These are phyloP conservation scores for Uria aalge DNA, from an alignment of 2,113 vertebrate species.

Conservation along the genomic window DNA sequence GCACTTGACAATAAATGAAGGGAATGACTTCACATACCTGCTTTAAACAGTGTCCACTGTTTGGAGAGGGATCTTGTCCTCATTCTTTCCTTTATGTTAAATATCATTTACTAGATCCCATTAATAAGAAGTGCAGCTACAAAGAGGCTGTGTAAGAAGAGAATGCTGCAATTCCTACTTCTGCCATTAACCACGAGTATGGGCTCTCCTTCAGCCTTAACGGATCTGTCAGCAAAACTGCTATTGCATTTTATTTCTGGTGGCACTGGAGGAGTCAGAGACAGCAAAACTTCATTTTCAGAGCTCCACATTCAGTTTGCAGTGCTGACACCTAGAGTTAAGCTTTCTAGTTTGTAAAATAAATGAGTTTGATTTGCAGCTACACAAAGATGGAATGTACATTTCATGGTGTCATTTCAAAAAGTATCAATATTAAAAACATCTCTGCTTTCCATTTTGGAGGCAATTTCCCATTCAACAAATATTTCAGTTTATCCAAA, in stretches of 20 bases:
- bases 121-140: not conserved
- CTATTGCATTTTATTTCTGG: constrained; percentile 10
- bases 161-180: not conserved
- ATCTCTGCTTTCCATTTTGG: not conserved
- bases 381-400: not conserved
- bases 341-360: constrained; percentile 3
- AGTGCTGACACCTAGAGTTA: constrained; percentile 67
- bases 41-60: not conserved
- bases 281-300: constrained; percentile 34
- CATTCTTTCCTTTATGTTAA: not conserved
- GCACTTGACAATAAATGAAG: not conserved
- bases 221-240: not conserved
- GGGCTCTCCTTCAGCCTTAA: not conserved
- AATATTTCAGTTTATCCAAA: not conserved
- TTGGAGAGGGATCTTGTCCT: not conserved
- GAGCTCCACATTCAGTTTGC: constrained; percentile 32
- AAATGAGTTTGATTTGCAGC: constrained; percentile 1
- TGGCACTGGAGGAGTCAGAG: not conserved
- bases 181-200: not conserved
- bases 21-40: not conserved
- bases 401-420: not conserved
- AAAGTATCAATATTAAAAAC: not conserved
- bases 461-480: not conserved
- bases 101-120: not conserved
- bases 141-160: not conserved